phyloP scores from a whole-genome alignment of 2,113 vertebrate species.

The Bucco capensis region DNA sequence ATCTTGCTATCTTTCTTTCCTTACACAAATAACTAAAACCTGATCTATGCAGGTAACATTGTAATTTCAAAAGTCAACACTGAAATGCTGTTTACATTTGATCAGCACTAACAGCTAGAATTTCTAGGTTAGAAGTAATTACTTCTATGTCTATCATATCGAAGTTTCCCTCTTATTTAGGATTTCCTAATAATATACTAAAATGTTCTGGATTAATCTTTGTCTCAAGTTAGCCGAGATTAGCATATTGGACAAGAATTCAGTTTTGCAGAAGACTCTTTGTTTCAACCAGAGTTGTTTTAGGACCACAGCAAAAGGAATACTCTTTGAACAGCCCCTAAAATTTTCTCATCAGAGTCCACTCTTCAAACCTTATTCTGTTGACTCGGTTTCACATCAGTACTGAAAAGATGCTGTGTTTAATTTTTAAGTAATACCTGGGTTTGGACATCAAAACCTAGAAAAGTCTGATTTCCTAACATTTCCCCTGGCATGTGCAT shows the following conservation, averaged over 20 bases:
- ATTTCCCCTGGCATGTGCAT: not conserved
- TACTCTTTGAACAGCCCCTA: not conserved
- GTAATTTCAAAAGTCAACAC: not conserved
- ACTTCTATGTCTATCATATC: not conserved
- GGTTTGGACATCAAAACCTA: not conserved
- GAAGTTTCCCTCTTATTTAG: not conserved
- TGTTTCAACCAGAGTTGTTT: not conserved
- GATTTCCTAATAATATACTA: not conserved
- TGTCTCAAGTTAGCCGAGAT: not conserved
- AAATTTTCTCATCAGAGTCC: not conserved
- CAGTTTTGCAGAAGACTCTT: not conserved
- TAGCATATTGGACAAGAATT: not conserved
- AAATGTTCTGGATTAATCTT: not conserved
- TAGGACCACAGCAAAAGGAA: not conserved
- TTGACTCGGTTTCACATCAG: not conserved
- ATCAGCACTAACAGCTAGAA: not conserved
- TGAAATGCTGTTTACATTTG: not conserved
- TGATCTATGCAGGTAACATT: not conserved
- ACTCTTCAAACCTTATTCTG: not conserved
- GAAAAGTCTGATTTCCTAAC: not conserved
- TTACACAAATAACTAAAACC: not conserved
- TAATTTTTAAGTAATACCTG: not conserved
- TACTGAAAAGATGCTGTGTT: not conserved
- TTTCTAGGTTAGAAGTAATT: not conserved
- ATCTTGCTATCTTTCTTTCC: not conserved